Conservation (phyloP, 2,888 invertebrate species). For the Cryptus viduatorius region DNA sequence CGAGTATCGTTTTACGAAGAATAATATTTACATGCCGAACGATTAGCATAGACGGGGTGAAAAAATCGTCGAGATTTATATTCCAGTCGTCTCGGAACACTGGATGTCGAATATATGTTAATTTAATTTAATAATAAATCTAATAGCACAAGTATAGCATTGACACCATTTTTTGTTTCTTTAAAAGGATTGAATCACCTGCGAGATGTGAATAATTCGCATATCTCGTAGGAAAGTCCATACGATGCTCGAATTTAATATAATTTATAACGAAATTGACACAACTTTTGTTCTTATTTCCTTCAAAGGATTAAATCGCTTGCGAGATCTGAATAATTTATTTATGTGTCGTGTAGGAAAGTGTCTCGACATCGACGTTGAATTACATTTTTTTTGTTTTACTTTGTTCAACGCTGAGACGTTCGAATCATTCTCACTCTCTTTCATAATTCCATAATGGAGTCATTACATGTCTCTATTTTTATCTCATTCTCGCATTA, state of each 20-base stretch:
- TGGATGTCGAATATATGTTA: no score
- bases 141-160: no score
- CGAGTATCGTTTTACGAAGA: not conserved
- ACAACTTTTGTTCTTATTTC: not conserved
- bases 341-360: not conserved
- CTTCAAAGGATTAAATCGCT: not conserved
- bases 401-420: not conserved
- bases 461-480: not conserved
- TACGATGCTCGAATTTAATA: not conserved
- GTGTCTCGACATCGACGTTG: not conserved
- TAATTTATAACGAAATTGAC: not conserved
- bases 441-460: not conserved
- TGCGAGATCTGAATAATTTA: not conserved
- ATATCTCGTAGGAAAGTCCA: no score
- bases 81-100: no score
- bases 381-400: not conserved
- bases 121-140: no score
- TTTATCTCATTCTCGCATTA: not conserved
- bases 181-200: no score
- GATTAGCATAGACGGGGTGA: not conserved
- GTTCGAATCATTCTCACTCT: not conserved
- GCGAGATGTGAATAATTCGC: no score
- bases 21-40: no score
- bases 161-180: no score
- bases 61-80: not conserved